Percentiles rank a stretch among this genome's conserved stretches.
Conservation (phyloP, 1,140 invertebrate genomes). For the Magallana gigas region DNA sequence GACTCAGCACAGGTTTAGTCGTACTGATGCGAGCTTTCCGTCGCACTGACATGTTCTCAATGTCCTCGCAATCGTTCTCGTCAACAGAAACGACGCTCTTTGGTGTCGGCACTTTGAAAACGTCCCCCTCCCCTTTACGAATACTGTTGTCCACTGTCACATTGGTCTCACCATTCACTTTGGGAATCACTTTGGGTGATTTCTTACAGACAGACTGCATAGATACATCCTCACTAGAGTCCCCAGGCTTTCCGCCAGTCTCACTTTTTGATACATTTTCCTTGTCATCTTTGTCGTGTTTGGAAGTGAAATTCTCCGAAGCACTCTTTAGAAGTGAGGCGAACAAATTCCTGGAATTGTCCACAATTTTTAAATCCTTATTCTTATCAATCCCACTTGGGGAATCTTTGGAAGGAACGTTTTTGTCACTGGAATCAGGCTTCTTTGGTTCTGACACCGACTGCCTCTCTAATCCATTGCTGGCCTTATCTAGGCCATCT, state of each 20-base stretch:
- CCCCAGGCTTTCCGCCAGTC: neutral
- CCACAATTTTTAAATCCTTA: conserved; percentile 52
- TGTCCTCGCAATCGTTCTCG: conserved; percentile 55
- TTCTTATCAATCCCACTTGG: conserved; percentile 8
- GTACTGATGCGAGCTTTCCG: conserved; percentile 54
- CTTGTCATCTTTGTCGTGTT: conserved; percentile 41
- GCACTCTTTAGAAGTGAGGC: conserved; percentile 55
- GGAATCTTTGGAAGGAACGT: neutral
- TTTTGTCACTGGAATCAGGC: conserved; percentile 28
- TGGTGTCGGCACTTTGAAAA: conserved; percentile 60
- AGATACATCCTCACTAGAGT: conserved; percentile 18
- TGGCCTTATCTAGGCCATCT: neutral
- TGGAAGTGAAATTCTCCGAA: conserved; percentile 45
- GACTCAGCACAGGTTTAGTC: conserved; percentile 50
- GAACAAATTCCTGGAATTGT: conserved; percentile 59
- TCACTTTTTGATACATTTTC: conserved; percentile 43
- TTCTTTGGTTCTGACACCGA: neutral
- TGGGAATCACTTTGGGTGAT: conserved; percentile 53
- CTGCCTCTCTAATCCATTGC: neutral
- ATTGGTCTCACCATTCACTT: conserved; percentile 53
- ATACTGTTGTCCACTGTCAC: neutral
- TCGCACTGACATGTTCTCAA: conserved; percentile 51
- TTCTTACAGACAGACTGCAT: neutral
- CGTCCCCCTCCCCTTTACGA: conserved; percentile 40
- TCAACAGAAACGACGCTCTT: conserved; percentile 43